Evolutionary conservation across 2,888 invertebrate species (phyloP).

Genomic region (Agrochola litura): DNA sequence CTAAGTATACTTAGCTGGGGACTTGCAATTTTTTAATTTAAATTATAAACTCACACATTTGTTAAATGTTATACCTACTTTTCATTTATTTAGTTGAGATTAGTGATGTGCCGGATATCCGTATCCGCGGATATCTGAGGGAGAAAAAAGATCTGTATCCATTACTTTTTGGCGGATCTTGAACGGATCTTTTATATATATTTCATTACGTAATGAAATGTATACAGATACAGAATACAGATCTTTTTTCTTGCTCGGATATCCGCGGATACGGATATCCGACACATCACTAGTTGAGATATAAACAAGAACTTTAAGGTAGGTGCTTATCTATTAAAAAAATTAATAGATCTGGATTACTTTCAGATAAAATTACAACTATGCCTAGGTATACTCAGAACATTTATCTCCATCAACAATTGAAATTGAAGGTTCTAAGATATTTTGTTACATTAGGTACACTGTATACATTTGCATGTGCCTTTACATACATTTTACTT

Average conservation of each 20-base stretch:
- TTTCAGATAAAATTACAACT: constrained; percentile 10
- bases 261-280: too few relatives aligned
- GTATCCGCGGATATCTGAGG: too few relatives aligned
- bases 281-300: too few relatives aligned
- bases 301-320: constrained; percentile 2
- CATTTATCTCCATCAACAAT: constrained; percentile 17
- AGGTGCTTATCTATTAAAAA: constrained; percentile 16
- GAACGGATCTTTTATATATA: too few relatives aligned
- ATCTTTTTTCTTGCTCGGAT: too few relatives aligned
- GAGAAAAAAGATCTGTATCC: too few relatives aligned
- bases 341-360: constrained; percentile 13
- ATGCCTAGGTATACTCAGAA: constrained; percentile 16
- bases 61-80: not conserved
- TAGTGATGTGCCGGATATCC: too few relatives aligned
- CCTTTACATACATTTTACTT: constrained; percentile 3
- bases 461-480: not conserved
- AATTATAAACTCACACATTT: not conserved
- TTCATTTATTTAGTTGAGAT: constrained; percentile 26
- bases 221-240: too few relatives aligned
- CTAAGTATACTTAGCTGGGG: constrained; percentile 26
- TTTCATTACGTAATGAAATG: too few relatives aligned
- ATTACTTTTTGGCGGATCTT: too few relatives aligned
- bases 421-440: constrained; percentile 3
- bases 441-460: constrained; percentile 25
- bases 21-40: constrained; percentile 9